Conservation (phyloP, 2,113 vertebrate species). For the Sminthopsis crassicaudata region DNA sequence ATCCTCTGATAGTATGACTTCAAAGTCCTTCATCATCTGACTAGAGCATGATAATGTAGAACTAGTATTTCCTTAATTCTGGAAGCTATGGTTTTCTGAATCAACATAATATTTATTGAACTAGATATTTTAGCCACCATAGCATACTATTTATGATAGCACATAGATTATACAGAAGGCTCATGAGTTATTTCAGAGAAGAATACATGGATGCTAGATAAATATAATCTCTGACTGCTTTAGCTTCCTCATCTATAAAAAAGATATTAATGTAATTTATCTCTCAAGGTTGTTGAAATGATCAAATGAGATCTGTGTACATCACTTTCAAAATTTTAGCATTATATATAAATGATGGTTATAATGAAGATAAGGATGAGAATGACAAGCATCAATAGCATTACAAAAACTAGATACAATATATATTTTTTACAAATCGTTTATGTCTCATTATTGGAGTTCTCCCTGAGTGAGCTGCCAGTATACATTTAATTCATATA, state of each 20-base stretch:
- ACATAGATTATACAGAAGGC: not conserved
- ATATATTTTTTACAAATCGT: not conserved
- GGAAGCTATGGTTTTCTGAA: not conserved
- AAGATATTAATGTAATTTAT: not conserved
- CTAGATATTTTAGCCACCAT: not conserved
- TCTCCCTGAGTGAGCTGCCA: not conserved
- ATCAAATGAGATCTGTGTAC: not conserved
- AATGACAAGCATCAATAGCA: not conserved
- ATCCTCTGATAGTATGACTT: not conserved
- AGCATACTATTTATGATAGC: not conserved
- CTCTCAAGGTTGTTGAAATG: not conserved
- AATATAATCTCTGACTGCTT: not conserved
- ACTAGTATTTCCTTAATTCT: not conserved
- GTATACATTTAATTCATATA: not conserved
- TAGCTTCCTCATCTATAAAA: not conserved
- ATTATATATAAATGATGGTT: not conserved
- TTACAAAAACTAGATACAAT: not conserved
- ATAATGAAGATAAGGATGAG: not conserved
- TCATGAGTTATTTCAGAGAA: not conserved
- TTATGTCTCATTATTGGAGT: not conserved
- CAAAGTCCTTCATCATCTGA: not conserved
- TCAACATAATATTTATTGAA: not conserved
- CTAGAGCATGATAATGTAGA: not conserved
- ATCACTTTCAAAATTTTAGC: not conserved
- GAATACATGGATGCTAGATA: not conserved